Base-by-base conservation (phyloP, 2,888 invertebrate species). In the Malachius bipustulatus region DNA sequence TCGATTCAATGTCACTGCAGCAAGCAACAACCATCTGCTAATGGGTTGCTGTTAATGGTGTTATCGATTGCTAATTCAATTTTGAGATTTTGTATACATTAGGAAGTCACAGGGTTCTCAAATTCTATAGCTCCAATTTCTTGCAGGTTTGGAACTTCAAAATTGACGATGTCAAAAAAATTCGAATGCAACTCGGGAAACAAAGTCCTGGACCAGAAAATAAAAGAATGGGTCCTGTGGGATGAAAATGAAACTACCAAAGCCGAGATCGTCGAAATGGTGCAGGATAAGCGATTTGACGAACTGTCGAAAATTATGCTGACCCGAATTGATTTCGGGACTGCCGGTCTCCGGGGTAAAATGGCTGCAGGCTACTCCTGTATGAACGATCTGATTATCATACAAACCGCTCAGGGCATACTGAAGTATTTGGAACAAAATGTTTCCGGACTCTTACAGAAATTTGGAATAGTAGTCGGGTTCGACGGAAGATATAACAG, bases 361-460 rank as follows among this genome's bases (percentile, higher is more conserved):
- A 97, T 98, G 97, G 84, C 79, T 11, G 82, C 91, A 10, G 98
- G 98, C 0, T 94, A 83, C 61, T 75, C 75, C 45, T 78, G 82
- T 43, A 89, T 98, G 85, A 99, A 99, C 61, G 97, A 98, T 61
- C 70, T 99, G 29, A 87, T 94, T 0, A 79, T 93, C 41, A 73
- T 98, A 32, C 98, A 98, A 65, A 91, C 94, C 2, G 82, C 81
- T 2, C 90, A 96, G 73, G 96, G 94, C 1, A 60, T 96, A 3
- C 72, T 79, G 30, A 73, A 76, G 33, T 89, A 91, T 57, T 55
- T 93, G 34, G 63, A 76, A 47, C 64, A 71, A 35, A 63, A 66
- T 26, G 70, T 73, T 46, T 64, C 67, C 4, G 62, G 75, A 33
- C 64, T 70, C 11, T 71, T 75, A 36, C 56, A 69, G 14, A 60